Evolutionary conservation across 2,113 vertebrate genomes (phyloP).

Genomic region (Australoheros scitulus): DNA sequence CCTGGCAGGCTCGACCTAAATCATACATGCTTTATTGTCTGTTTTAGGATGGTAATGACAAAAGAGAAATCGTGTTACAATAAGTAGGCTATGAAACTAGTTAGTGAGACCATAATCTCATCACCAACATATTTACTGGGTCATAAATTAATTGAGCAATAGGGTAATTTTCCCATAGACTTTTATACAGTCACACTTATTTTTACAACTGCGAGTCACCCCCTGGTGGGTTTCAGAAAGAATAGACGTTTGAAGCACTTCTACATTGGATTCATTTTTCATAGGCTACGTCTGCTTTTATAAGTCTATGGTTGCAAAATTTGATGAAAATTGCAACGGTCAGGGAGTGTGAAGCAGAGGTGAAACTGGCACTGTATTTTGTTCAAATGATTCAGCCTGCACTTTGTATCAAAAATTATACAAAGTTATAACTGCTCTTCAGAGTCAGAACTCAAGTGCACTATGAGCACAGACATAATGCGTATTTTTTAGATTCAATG

Average conservation of each 20-base stretch:
- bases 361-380: too few relatives aligned
- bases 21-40: background rate
- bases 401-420: too few relatives aligned
- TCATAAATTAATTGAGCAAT: too few relatives aligned
- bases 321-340: background rate
- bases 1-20: background rate
- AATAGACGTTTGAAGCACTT: background rate
- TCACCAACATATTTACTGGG: too few relatives aligned
- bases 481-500: too few relatives aligned
- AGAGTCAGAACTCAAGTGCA: too few relatives aligned
- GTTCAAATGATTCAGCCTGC: too few relatives aligned
- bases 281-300: background rate
- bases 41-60: background rate
- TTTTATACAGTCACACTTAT: too few relatives aligned
- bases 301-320: background rate
- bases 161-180: too few relatives aligned
- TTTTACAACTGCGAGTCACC: too few relatives aligned
- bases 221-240: background rate
- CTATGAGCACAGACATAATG: too few relatives aligned
- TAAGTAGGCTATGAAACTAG: background rate
- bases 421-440: too few relatives aligned
- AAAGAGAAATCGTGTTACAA: background rate
- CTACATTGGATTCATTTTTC: background rate
- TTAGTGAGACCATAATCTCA: background rate
- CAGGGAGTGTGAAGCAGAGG: background rate